Evolutionary conservation across 1,140 invertebrate genomes (phyloP).

Genomic region (Acromyrmex echinatior): DNA sequence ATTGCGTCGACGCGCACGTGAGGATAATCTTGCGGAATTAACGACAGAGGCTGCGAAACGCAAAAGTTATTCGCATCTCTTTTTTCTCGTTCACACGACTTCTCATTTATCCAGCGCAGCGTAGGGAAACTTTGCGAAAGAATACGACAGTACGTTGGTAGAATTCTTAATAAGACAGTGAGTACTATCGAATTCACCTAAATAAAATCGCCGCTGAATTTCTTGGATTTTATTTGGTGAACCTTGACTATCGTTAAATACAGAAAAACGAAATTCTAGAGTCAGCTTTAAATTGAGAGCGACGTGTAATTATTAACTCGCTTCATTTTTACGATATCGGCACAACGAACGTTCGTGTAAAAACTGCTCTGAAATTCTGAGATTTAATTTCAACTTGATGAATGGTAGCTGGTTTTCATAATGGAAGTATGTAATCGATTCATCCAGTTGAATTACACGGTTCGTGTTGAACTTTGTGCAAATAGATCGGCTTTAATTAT

Average conservation of each 20-base stretch:
- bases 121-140: neutral
- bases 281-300: neutral
- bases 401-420: slow-evolving; percentile 1
- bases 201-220: neutral
- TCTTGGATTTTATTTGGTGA: neutral
- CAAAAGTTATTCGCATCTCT: slow-evolving; percentile 23
- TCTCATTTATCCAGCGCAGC: neutral
- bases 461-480: neutral
- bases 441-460: neutral
- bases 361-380: slow-evolving; percentile 9
- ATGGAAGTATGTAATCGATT: slow-evolving; percentile 15
- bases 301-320: slow-evolving; percentile 30
- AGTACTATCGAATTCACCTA: slow-evolving; percentile 20
- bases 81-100: slow-evolving; percentile 7
- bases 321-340: slow-evolving; percentile 30
- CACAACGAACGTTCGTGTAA: neutral
- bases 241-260: slow-evolving; percentile 27
- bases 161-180: slow-evolving; percentile 63
- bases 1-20: slow-evolving; percentile 47
- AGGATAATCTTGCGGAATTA: slow-evolving; percentile 57
- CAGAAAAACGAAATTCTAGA: neutral
- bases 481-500: slow-evolving; percentile 5
- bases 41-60: slow-evolving; percentile 19
- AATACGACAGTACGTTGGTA: slow-evolving; percentile 31
- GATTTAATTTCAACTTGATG: slow-evolving; percentile 30